phyloP scores from a whole-genome alignment of 2,797 vertebrate species.

The Lutra lutra region DNA sequence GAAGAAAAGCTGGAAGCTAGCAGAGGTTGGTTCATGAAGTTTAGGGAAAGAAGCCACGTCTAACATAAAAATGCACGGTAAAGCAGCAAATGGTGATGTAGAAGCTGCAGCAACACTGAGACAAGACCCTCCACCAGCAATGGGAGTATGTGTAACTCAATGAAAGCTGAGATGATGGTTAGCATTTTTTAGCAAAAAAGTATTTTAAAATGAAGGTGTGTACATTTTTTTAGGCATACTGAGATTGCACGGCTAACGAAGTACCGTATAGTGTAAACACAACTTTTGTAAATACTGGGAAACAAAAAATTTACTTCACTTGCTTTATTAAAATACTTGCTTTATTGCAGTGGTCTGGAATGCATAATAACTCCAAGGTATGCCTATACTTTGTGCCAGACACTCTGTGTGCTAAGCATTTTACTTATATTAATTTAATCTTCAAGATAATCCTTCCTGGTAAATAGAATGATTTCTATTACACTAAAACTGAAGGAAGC shows the following conservation, averaged over 20 bases:
- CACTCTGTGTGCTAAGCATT: neutral
- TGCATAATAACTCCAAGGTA: neutral
- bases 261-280: neutral
- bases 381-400: neutral
- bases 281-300: neutral
- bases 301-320: neutral
- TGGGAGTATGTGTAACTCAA: neutral
- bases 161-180: neutral
- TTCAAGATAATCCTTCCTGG: neutral
- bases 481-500: neutral
- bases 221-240: neutral
- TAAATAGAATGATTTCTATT: neutral
- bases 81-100: neutral
- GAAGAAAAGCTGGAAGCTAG: neutral
- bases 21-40: neutral
- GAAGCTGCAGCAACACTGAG: neutral
- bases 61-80: neutral
- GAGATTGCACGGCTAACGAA: neutral
- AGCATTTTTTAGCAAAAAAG: neutral
- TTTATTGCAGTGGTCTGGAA: neutral
- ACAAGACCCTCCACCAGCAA: neutral
- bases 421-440: conserved; percentile 7
- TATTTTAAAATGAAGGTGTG: neutral
- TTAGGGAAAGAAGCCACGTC: neutral
- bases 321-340: neutral